These are phyloP conservation scores for Phalanger gymnotis DNA, from an alignment of 2,797 vertebrate genomes.

Conservation along the genomic window DNA sequence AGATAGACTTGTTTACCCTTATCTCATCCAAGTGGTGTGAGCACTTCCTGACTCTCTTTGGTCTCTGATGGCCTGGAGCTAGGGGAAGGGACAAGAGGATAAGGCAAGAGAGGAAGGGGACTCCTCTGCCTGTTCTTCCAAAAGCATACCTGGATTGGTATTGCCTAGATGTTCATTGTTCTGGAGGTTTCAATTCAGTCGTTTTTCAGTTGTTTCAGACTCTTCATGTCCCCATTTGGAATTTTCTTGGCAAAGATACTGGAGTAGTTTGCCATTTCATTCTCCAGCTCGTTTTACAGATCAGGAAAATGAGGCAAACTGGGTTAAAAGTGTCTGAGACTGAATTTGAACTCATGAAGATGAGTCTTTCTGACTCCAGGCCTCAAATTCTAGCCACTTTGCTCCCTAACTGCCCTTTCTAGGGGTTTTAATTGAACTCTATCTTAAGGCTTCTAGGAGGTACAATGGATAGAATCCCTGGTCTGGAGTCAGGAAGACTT, in stretches of 20 bases:
- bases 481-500: slow-evolving; percentile 4
- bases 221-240: neutral
- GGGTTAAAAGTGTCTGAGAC: neutral
- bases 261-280: neutral
- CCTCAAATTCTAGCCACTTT: neutral
- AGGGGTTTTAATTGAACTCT: neutral
- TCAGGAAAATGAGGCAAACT: slow-evolving; percentile 32
- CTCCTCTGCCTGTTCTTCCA: neutral
- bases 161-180: neutral
- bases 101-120: neutral
- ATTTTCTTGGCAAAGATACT: neutral
- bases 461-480: accelerated
- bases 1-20: neutral
- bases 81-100: neutral
- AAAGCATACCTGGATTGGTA: neutral
- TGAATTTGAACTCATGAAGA: neutral
- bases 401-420: neutral
- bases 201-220: neutral
- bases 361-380: neutral
- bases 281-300: slow-evolving; percentile 27
- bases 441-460: neutral
- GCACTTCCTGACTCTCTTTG: neutral
- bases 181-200: neutral
- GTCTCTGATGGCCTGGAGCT: neutral
- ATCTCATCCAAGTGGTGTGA: neutral